A percentile compares a stretch with the other conserved stretches of the same genome.
Conservation (phyloP, 1,140 invertebrate species). For the Aphelinus atriplicis region DNA sequence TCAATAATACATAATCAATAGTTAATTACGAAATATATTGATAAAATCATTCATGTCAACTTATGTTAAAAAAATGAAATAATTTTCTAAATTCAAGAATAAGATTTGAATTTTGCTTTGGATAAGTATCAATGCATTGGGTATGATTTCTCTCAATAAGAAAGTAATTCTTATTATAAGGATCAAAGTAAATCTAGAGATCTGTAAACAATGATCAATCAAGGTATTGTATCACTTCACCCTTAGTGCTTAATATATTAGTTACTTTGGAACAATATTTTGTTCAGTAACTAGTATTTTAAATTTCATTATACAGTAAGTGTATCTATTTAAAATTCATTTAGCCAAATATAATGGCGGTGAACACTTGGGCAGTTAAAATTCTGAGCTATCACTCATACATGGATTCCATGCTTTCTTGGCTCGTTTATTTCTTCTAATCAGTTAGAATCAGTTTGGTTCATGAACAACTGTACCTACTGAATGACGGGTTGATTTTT, state of each 20-base stretch:
- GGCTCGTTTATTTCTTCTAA: slow-evolving; percentile 35
- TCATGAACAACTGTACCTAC: neutral
- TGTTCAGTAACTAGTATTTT: slow-evolving; percentile 41
- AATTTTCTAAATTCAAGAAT: too few relatives aligned
- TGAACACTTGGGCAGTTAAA: slow-evolving; percentile 64
- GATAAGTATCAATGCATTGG: neutral
- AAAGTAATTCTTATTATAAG: slow-evolving; percentile 1
- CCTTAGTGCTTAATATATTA: slow-evolving; percentile 28
- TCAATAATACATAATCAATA: too few relatives aligned
- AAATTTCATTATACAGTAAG: slow-evolving; percentile 34
- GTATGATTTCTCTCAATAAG: neutral
- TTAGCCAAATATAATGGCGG: slow-evolving; percentile 49
- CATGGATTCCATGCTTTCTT: slow-evolving; percentile 42
- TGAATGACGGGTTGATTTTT: too few relatives aligned
- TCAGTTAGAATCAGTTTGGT: slow-evolving; percentile 32
- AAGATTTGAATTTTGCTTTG: too few relatives aligned
- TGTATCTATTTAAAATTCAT: slow-evolving; percentile 37
- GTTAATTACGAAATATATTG: too few relatives aligned
- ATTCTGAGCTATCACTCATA: slow-evolving; percentile 48
- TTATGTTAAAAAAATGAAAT: too few relatives aligned
- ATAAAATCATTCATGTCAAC: too few relatives aligned
- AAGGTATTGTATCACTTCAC: slow-evolving; percentile 10
- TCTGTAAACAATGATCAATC: slow-evolving; percentile 1
- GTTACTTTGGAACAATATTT: slow-evolving; percentile 38
- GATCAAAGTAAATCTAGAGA: slow-evolving; percentile 3